phyloP scores from a whole-genome alignment of 2,113 vertebrate species.

The Dicaeum eximium region DNA sequence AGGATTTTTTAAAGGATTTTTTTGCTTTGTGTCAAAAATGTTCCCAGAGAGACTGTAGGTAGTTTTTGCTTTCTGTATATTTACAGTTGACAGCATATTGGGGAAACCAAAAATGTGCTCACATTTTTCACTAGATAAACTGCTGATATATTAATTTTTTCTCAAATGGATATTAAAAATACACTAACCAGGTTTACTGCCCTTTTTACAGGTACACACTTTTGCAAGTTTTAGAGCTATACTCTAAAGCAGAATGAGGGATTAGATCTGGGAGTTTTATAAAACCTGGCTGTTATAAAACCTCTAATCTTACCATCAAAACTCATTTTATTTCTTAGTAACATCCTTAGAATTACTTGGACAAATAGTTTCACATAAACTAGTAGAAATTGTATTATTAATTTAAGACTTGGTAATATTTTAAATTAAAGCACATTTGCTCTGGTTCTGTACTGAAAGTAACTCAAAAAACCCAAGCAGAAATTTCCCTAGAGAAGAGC shows the following conservation, averaged over 20 bases:
- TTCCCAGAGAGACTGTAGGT: background rate
- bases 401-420: background rate
- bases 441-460: background rate
- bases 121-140: background rate
- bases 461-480: background rate
- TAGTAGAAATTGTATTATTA: background rate
- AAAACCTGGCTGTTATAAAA: background rate
- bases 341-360: background rate
- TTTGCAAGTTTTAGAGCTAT: background rate
- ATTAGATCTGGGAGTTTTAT: background rate
- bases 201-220: background rate
- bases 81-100: background rate
- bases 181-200: background rate
- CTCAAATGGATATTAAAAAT: background rate
- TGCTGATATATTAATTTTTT: background rate
- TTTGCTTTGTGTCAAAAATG: background rate
- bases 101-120: background rate
- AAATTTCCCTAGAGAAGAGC: background rate
- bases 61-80: background rate
- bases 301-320: background rate
- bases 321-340: background rate
- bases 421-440: background rate
- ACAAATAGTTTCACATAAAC: background rate
- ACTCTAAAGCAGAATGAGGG: background rate
- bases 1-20: too few species aligned